Conservation (phyloP, 2,888 invertebrate species). For the Thumatha senex region DNA sequence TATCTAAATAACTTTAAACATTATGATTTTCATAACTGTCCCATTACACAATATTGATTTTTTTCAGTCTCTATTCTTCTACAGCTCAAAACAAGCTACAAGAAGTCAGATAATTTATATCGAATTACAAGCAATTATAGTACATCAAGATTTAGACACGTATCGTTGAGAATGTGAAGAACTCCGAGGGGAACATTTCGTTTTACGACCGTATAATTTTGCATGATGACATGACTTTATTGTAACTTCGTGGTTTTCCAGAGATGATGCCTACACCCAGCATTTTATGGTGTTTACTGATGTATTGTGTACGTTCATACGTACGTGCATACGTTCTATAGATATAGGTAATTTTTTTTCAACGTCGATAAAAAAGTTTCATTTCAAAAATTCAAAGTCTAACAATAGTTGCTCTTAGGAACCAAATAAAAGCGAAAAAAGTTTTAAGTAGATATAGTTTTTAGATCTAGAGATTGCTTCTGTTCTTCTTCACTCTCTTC, state of each 20-base stretch:
- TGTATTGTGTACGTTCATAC: neutral
- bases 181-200: neutral
- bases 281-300: neutral
- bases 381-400: too few relatives aligned
- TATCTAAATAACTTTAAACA: too few relatives aligned
- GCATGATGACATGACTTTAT: slow-evolving; percentile 8
- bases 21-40: too few relatives aligned
- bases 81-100: neutral
- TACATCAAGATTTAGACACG: neutral
- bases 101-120: slow-evolving; percentile 4
- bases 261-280: slow-evolving; percentile 2
- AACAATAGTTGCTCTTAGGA: too few relatives aligned
- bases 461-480: too few relatives aligned
- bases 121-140: slow-evolving; percentile 8
- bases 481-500: too few relatives aligned
- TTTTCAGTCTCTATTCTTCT: neutral
- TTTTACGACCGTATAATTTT: slow-evolving; percentile 3
- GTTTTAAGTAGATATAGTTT: too few relatives aligned
- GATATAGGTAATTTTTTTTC: neutral
- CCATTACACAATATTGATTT: neutral
- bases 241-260: slow-evolving; percentile 6
- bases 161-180: slow-evolving; percentile 1
- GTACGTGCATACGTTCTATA: too few relatives aligned
- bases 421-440: too few relatives aligned
- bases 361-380: neutral